These are phyloP conservation scores for Coturnix japonica DNA, from an alignment of 2,113 vertebrate genomes.

Conservation along the genomic window DNA sequence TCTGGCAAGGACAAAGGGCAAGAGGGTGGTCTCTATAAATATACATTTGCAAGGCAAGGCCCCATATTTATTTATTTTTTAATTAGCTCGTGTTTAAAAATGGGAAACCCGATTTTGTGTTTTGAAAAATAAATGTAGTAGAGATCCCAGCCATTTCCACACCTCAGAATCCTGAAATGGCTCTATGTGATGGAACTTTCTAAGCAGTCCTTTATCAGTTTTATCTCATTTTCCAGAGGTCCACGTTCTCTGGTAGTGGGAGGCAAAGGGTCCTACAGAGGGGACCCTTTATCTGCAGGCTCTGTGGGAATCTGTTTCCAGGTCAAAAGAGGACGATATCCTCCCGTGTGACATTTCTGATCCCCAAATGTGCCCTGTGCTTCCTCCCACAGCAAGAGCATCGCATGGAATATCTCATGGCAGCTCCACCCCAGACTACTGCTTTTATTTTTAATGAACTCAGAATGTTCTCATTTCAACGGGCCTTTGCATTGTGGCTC, in stretches of 20 bases:
- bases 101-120: neutral
- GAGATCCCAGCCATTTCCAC: neutral
- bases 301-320: neutral
- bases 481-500: neutral
- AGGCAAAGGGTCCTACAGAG: neutral
- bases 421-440: neutral
- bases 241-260: neutral
- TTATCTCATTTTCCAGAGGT: neutral
- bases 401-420: neutral
- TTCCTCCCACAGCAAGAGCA: neutral
- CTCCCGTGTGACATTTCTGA: neutral
- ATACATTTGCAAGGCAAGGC: neutral
- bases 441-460: conserved; percentile 18
- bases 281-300: neutral
- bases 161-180: neutral
- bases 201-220: neutral
- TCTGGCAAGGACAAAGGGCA: neutral
- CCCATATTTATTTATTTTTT: neutral
- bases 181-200: neutral
- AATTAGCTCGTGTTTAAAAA: neutral
- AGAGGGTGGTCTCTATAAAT: conserved; percentile 19
- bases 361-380: neutral
- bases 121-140: neutral
- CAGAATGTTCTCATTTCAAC: neutral
- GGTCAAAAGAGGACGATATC: neutral